Base-by-base conservation (phyloP, 1,140 invertebrate genomes). In the Mizuhopecten yessoensis region DNA sequence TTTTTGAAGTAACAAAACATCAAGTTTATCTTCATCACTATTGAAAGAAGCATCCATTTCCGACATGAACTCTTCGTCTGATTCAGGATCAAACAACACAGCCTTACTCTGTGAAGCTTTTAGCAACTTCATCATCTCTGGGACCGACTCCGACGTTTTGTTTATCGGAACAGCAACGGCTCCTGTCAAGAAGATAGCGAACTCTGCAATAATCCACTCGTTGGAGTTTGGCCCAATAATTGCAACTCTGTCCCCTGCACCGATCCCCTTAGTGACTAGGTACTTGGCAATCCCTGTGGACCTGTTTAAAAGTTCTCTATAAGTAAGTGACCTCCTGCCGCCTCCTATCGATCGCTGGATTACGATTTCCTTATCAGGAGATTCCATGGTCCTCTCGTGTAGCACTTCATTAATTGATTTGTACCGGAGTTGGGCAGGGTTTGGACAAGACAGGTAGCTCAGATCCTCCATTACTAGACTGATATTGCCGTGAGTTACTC, bases 221-320 rank as follows among this genome's bases (percentile, higher is more conserved):
- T 29, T n/a, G 5, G 57, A 75, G 17, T 75, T 75, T n/a, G 57
- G n/a, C 15, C 57, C 57, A 29, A 75, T 75, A 29, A 90, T 11
- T 5, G 90, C 90, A 5, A 90, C 36, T 10, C 57, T 87, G 34
- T 90, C 90, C 20, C 90, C 90, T 15, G 45, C 34, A 17, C 20
- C 9, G 33, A 88, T 88, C 0, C 90, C 90, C 34, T 75, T 88
- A 23, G 34, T 20, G 9, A 88, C 45, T 0, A 90, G 90, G 33
- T 57, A 88, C 33, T 75, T 90, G 0, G 90, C 86, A 10, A 90
- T 9, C 20, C 33, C 42, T 10, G 34, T 36, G 29, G 87, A 42
- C 87, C 87, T 75, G 9, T 34, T 45, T 17, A 13, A 17, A 45
- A 45, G 42, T 20, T 45, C 9, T 13, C 42, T 45, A 20, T 45